Conservation (phyloP, 2,797 vertebrate species). For the Alectoris magna region DNA sequence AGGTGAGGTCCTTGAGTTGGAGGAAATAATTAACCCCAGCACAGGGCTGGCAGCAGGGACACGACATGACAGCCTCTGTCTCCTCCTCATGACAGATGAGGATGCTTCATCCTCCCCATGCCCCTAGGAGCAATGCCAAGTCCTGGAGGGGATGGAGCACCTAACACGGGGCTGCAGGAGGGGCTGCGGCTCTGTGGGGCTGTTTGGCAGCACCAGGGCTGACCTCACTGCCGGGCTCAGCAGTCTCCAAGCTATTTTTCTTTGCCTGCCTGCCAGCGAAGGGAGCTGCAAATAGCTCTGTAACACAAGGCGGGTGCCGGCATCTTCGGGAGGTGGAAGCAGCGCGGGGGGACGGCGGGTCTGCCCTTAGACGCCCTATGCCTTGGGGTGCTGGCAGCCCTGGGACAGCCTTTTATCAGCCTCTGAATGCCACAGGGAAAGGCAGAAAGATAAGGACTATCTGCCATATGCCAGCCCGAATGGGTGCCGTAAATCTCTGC, state of each 20-base stretch:
- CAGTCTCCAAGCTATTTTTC: background rate
- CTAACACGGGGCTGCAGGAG: rapidly evolving
- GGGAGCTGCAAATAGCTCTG: background rate
- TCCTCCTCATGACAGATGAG: rapidly evolving
- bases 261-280: background rate
- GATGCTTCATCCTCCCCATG: background rate
- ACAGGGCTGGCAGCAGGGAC: background rate
- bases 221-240: background rate
- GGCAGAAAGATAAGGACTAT: background rate
- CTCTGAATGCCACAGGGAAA: too few relatives aligned
- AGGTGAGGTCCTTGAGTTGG: background rate
- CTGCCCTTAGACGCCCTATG: background rate
- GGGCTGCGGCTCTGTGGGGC: background rate
- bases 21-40: background rate
- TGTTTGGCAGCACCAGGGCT: too few relatives aligned
- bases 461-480: background rate
- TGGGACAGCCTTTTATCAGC: background rate
- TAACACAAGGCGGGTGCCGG: rapidly evolving
- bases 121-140: background rate
- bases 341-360: background rate
- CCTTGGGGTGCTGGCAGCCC: background rate
- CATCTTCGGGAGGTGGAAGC: rapidly evolving
- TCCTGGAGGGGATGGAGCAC: background rate
- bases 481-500: rapidly evolving
- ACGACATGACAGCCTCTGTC: background rate